Evolutionary conservation across 2,113 vertebrate genomes (phyloP).

Genomic region (Ramphastos sulfuratus): DNA sequence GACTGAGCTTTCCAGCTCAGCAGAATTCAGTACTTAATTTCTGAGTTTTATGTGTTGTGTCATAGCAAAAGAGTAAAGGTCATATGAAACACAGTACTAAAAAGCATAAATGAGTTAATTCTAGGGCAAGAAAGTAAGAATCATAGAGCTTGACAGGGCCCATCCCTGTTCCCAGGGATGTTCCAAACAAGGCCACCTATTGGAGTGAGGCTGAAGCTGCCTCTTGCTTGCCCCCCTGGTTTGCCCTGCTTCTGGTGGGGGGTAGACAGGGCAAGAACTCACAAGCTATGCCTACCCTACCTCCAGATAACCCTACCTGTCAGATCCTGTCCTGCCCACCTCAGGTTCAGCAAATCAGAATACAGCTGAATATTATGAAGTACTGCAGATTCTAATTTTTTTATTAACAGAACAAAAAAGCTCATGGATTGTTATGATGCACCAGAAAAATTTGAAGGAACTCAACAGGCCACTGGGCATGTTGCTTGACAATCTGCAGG

Average conservation of each 20-base stretch:
- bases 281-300: neutral
- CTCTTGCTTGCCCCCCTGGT: neutral
- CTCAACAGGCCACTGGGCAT: rapidly evolving
- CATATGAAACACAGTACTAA: neutral
- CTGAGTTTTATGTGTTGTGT: neutral
- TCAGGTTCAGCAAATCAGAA: neutral
- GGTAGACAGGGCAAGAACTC: neutral
- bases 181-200: rapidly evolving
- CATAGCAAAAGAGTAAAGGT: neutral
- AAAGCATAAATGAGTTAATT: neutral
- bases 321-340: neutral
- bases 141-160: neutral
- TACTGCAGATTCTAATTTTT: neutral
- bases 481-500: neutral
- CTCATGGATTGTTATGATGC: neutral
- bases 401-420: neutral
- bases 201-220: neutral
- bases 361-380: neutral
- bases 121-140: neutral
- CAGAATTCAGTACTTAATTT: neutral
- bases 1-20: neutral
- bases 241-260: neutral
- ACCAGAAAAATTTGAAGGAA: neutral
- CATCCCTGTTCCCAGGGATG: too few relatives aligned
- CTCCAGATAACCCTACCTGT: neutral